These are phyloP conservation scores for Varanus komodoensis DNA, from an alignment of 2,113 vertebrate genomes.

Conservation along the genomic window DNA sequence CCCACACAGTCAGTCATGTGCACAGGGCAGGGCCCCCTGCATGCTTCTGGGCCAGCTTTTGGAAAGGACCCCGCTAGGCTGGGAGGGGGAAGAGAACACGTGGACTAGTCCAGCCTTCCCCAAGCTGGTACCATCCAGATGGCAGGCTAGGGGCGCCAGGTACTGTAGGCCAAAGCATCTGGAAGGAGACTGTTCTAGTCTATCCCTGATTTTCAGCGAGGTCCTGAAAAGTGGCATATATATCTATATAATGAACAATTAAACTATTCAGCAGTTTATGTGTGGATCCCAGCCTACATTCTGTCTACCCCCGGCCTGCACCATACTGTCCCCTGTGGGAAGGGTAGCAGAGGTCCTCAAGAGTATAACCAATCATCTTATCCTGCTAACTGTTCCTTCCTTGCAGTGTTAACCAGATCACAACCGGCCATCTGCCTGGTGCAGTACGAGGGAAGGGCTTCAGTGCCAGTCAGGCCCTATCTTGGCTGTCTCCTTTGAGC, in stretches of 20 bases:
- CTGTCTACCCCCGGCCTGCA: background rate
- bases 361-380: background rate
- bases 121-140: no score
- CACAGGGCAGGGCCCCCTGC: background rate
- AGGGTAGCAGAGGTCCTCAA: background rate
- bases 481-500: background rate
- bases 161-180: no score
- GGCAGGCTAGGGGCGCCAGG: no score
- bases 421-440: background rate
- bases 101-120: background rate
- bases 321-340: background rate
- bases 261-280: background rate
- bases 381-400: background rate
- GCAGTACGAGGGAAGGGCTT: no score
- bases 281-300: background rate
- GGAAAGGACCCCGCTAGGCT: background rate
- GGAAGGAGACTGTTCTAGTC: no score
- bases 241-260: no score
- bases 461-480: background rate
- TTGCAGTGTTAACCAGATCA: background rate
- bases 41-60: background rate
- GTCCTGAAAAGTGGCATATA: background rate
- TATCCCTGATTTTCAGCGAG: background rate
- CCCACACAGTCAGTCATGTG: background rate
- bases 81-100: background rate